Base-by-base conservation (phyloP, 2,113 vertebrate genomes). In the Smithornis capensis region DNA sequence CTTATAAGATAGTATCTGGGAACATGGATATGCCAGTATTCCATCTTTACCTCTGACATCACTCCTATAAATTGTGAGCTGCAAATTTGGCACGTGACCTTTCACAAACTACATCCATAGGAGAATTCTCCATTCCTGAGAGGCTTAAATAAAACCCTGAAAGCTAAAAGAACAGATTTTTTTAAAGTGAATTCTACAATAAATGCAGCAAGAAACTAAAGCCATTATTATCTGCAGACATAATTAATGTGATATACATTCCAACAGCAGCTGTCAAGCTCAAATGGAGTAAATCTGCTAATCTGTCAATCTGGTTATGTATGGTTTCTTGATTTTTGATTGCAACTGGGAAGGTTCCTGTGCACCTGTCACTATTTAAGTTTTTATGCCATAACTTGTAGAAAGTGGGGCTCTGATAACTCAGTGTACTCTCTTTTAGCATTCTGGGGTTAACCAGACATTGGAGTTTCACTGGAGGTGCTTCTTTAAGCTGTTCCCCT, bases 321-420 rank as follows among this genome's bases (percentile, higher is more conserved):
- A 28, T 8, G 22, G 64, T 60, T 68, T 90, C 82, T 86, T 86
- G 55, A 69, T 73, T 93, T 76, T 76, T 62, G 55, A 31, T 9
- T 83, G 85, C 67, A 91, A 47, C 4, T 81, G 69, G 80, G 77
- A 95, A 92, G 90, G 95, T 97, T 96, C 96, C 97, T 95, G 59
- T 68, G 82, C 97, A 98, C 96, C 98, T 98, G 97, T 90, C 96
- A 96, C 62, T 44, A 85, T 92, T 92, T 98, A 96, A 87, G 83
- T 42, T 96, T 94, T 90, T 94, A 87, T 90, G 96, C 96, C 97
- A 95, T 16, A 52, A 93, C 91, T 96, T 96, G 92, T 29, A 94
- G 96, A 91, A 97, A 96, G 97, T 92, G 95, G 94, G 97, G 97
- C 94, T 97, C 95, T 65, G 77, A 96, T 87, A 97, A n/a, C 59